These are phyloP conservation scores for Sakesphorus luctuosus DNA, from an alignment of 2,113 vertebrate genomes.

Conservation along the genomic window DNA sequence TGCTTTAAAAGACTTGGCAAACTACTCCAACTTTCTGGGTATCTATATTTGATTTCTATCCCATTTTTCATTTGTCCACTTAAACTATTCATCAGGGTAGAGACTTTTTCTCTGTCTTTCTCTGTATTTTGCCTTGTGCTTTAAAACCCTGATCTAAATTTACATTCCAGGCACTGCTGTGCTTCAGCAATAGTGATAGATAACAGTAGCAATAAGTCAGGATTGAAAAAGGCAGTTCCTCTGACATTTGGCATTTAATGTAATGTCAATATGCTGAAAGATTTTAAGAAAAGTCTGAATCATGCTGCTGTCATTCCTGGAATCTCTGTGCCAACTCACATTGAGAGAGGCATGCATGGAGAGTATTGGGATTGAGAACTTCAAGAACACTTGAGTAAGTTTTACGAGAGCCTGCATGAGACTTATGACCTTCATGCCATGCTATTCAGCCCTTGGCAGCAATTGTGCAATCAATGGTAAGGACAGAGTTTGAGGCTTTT, in stretches of 20 bases:
- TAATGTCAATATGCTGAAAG: background rate
- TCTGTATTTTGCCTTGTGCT: background rate
- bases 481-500: background rate
- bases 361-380: background rate
- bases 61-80: background rate
- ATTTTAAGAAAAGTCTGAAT: slow-evolving; percentile 1
- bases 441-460: background rate
- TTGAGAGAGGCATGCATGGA: background rate
- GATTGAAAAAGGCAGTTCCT: background rate
- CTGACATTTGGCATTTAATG: background rate
- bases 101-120: background rate
- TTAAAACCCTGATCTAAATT: background rate
- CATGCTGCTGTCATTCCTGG: background rate
- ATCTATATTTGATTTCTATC: background rate
- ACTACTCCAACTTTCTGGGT: background rate
- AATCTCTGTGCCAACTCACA: background rate
- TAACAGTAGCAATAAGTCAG: background rate
- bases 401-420: background rate
- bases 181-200: background rate
- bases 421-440: background rate
- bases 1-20: background rate
- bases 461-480: background rate
- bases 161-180: background rate
- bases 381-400: background rate
- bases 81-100: background rate